Base-by-base conservation (phyloP, 2,113 vertebrate species). In the Psittacara wagleri region DNA sequence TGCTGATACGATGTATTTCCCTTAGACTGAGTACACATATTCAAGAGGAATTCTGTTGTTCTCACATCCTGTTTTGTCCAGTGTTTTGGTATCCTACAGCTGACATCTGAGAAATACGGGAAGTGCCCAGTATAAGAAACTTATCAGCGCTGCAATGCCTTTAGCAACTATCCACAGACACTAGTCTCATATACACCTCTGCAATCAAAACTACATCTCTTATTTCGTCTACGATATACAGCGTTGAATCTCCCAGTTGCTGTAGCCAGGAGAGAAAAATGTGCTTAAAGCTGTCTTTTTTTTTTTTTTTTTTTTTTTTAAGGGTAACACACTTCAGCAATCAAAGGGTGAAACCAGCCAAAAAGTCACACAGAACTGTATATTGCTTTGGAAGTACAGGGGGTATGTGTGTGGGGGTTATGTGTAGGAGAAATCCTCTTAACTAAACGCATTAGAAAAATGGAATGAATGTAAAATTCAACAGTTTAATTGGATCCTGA, bases 371-470 rank as follows among this genome's bases (percentile, higher is more conserved):
- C 31, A 79, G 61, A 84, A 79, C 70, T 83, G 62, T 84, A 83
- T 96, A 74, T 59, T 93, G 41, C 16, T 83, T 95, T 70, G 73
- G 48, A 79, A 88, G 68, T 89, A 46, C 1, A 4, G n/a, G 37
- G 54, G 3, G 43, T 12, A 33, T 66, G 27, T 31, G n/a, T 9
- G 54, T 1, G 13, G 0, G 1, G 25, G 64, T 52, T 80, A 78
- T 28, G 81, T 89, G 43, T 82, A 84, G 86, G 84, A 95, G 83
- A 89, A 98, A 97, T 92, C 91, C 90, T 85, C 75, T 90, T 92
- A 95, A 92, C 90, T 96, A 95, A 98, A 97, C 35, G 67, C 57
- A 83, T 95, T 96, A 94, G 95, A 95, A 95, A 96, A 97, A 96
- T 92, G 1, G 90, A 92, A 92, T 96, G 66, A 93, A 96, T 97